These are phyloP conservation scores for Sander vitreus DNA, from an alignment of 2,113 vertebrate species.

Conservation along the genomic window DNA sequence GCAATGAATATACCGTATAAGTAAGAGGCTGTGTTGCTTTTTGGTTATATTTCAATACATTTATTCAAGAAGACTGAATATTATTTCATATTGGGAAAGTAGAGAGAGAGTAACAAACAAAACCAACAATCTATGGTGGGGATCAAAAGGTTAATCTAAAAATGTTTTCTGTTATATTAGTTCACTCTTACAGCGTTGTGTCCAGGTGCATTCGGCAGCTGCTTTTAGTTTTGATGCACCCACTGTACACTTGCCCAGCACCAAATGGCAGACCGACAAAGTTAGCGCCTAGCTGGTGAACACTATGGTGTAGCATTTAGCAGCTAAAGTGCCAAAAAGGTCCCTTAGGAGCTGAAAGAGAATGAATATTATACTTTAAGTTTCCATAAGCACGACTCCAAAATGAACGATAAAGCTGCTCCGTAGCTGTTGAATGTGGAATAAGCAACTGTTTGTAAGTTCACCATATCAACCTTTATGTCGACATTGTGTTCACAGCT, in stretches of 20 bases:
- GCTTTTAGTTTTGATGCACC: background rate
- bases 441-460: background rate
- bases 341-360: background rate
- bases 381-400: background rate
- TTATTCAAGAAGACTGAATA: background rate
- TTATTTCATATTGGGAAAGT: background rate
- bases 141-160: background rate
- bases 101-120: too few relatives aligned
- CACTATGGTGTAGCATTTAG: background rate
- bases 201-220: background rate
- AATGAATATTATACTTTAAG: background rate
- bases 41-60: background rate
- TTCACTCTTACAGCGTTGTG: background rate
- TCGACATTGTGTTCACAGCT: background rate
- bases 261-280: background rate
- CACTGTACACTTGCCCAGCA: background rate
- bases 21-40: too few relatives aligned
- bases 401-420: background rate
- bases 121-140: background rate
- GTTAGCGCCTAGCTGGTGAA: background rate
- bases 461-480: background rate
- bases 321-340: too few relatives aligned
- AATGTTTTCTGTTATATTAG: background rate
- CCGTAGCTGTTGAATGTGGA: background rate
- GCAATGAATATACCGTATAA: background rate